phyloP scores from a whole-genome alignment of 2,888 invertebrate species.

The Melieria omissa region DNA sequence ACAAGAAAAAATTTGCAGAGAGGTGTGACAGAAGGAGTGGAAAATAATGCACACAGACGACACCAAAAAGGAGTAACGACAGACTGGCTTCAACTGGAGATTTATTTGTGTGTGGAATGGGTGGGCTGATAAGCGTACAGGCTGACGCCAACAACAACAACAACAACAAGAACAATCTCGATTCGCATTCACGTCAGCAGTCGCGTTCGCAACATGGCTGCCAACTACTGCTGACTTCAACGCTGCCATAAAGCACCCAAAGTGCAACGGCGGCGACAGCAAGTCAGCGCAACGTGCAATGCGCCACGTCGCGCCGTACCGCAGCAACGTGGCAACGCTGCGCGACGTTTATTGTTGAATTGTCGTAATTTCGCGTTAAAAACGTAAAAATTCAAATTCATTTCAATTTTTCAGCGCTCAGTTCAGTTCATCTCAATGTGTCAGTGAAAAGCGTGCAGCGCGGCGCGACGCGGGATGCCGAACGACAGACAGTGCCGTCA shows the following conservation, averaged over 20 bases:
- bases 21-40: slow-evolving; percentile 14
- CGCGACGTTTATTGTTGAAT: slow-evolving; percentile 49
- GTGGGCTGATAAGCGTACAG: too few relatives aligned
- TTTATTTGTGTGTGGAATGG: too few relatives aligned
- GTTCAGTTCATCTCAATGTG: slow-evolving; percentile 29
- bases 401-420: slow-evolving; percentile 47
- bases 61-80: slow-evolving; percentile 56
- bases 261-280: neutral
- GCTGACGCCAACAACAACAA: too few relatives aligned
- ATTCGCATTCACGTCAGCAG: too few relatives aligned
- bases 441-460: slow-evolving; percentile 7
- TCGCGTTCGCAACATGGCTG: too few relatives aligned
- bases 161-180: too few relatives aligned
- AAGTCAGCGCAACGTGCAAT: neutral
- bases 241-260: neutral
- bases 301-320: neutral
- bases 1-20: slow-evolving; percentile 6
- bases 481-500: too few relatives aligned
- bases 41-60: slow-evolving; percentile 49
- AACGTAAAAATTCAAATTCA: slow-evolving; percentile 57
- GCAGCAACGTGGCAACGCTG: neutral
- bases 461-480: neutral
- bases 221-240: neutral
- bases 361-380: slow-evolving; percentile 60
- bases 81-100: neutral